These are phyloP conservation scores for Glaucidium brasilianum DNA, from an alignment of 2,113 vertebrate genomes.

Conservation along the genomic window DNA sequence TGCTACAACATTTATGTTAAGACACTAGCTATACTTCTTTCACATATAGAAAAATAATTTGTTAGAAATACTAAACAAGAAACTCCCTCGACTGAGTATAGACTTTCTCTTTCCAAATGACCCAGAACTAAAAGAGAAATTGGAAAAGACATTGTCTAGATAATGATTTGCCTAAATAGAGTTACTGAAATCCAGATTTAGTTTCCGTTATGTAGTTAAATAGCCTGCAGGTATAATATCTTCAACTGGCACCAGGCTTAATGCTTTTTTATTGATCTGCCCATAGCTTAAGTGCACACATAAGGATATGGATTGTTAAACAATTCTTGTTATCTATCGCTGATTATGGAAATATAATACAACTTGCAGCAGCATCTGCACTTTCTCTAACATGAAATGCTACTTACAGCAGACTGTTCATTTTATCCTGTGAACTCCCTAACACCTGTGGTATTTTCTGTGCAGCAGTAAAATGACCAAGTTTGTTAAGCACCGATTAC, in stretches of 20 bases:
- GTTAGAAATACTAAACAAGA: background rate
- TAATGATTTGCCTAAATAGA: conserved; percentile 27
- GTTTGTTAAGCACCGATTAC: background rate
- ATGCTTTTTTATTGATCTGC: conserved; percentile 35
- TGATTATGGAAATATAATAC: conserved; percentile 22
- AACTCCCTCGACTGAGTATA: background rate
- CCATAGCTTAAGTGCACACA: background rate
- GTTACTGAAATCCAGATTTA: conserved; percentile 22
- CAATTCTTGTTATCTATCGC: background rate
- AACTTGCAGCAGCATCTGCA: conserved; percentile 16
- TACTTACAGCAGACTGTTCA: background rate
- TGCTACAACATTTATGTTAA: background rate
- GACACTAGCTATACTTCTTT: background rate
- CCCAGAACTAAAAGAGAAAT: background rate
- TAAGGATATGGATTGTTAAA: background rate
- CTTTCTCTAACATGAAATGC: background rate
- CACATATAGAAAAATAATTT: background rate
- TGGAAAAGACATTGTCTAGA: background rate
- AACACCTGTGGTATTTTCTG: background rate
- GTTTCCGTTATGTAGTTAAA: background rate
- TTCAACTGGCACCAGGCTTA: conserved; percentile 26
- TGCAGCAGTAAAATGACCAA: background rate
- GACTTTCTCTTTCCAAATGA: background rate
- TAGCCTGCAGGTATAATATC: conserved; percentile 3
- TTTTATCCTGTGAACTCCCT: background rate